Evolutionary conservation across 2,113 vertebrate species (phyloP).

Genomic region (Bujurquina vittata): DNA sequence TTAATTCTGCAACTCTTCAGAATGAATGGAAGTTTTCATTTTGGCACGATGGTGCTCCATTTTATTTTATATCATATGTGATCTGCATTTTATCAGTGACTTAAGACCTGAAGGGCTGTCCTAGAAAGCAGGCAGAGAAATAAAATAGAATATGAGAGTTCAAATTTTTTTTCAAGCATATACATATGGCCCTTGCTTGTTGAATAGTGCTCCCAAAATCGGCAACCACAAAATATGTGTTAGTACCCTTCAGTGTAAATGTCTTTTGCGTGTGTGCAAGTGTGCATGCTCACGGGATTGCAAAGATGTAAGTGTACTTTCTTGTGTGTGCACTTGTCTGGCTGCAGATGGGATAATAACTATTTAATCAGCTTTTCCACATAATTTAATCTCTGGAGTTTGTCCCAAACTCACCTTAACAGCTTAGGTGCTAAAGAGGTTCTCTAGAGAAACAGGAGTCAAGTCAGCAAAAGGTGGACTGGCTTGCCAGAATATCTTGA

Average conservation of each 20-base stretch:
- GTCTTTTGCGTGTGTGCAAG: background rate
- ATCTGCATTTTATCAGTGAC: background rate
- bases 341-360: slow-evolving; percentile 54
- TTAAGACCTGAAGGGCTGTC: background rate
- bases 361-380: slow-evolving; percentile 72
- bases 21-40: slow-evolving; percentile 27
- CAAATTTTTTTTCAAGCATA: background rate
- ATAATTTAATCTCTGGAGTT: slow-evolving; percentile 66
- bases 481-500: slow-evolving; percentile 56
- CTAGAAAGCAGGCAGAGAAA: background rate
- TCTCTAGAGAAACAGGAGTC: slow-evolving; percentile 41
- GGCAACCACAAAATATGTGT: background rate
- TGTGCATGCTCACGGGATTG: background rate
- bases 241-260: background rate
- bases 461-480: slow-evolving; percentile 45
- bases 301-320: background rate
- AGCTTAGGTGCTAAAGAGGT: slow-evolving; percentile 49
- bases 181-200: background rate
- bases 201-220: background rate
- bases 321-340: slow-evolving; percentile 29
- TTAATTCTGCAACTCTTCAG: slow-evolving; percentile 23
- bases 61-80: background rate
- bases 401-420: slow-evolving; percentile 65
- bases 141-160: background rate
- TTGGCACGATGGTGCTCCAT: background rate